Evolutionary conservation across 2,113 vertebrate species (phyloP), one percentile per base, ranked within the genome.

Genomic region (Crotalus viridis): DNA sequence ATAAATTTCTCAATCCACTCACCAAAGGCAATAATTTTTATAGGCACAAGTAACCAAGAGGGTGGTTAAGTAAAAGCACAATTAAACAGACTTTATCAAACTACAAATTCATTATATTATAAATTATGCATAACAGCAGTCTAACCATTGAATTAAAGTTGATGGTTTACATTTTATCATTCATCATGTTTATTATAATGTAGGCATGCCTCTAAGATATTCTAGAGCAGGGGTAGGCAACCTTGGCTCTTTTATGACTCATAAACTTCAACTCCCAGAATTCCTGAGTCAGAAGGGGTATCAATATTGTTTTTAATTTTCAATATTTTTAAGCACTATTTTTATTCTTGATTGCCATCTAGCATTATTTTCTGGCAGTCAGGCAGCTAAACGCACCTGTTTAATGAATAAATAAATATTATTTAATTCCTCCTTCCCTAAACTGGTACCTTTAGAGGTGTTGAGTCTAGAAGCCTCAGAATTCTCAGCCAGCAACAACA

Each of bases 11-110:
- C 64, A 59, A 54, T 24, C 24, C 51, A 10, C 8, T 39, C 10
- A 6, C 48, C 57, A 64, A 64, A 88, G 12, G 28, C 52, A 59
- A 59, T 81, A 81, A 43, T 52, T 86, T 24, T 86, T 56, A 57
- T 46, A 57, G 17, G 19, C 21, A 51, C 6, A 59, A 46, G 28
- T 46, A 89, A 85, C 39, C 26, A 85, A 52, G 57, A 10, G 28
- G 10, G n/a, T 21, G 39, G 54, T 56, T 22, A 52, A 52, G 43
- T 85, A 51, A 13, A 88, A 33, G 26, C 64, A 43, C 43, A 43
- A 85, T 57, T 81, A 21, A 56, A 46, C 91, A 96, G 92, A 92
- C 95, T 88, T 92, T 94, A 92, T 95, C 92, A 96, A 95, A 95
- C 81, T 90, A 61, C 2, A 97, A 93, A 89, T 0, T 95, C 56